These are phyloP conservation scores for Taphrorychus bicolor DNA, from an alignment of 2,888 invertebrate species.

Conservation along the genomic window DNA sequence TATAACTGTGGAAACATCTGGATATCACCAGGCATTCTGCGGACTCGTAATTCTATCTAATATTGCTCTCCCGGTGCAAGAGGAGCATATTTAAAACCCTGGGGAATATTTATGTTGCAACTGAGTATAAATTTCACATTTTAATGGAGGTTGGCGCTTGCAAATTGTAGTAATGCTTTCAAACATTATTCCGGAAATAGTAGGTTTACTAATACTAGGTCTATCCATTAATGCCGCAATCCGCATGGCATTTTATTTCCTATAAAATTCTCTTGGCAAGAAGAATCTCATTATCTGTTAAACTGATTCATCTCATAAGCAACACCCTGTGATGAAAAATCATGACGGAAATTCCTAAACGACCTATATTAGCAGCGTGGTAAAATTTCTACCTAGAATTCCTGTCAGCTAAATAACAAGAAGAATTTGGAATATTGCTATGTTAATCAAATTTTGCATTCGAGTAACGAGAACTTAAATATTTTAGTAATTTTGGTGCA, in stretches of 20 bases:
- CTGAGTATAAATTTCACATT: background rate
- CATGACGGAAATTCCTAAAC: background rate
- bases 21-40: slow-evolving; percentile 1
- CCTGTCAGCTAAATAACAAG: slow-evolving; percentile 2
- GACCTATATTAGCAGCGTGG: background rate
- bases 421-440: slow-evolving; percentile 9
- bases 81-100: background rate
- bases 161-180: background rate
- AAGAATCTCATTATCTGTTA: no score
- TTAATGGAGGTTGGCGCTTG: background rate
- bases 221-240: no score
- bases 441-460: slow-evolving; percentile 4
- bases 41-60: background rate
- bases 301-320: no score
- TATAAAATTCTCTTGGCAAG: no score
- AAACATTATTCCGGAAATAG: background rate
- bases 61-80: background rate
- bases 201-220: background rate
- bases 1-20: background rate
- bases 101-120: background rate
- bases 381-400: background rate
- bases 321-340: background rate
- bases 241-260: no score
- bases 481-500: background rate
- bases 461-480: slow-evolving; percentile 4